Evolutionary conservation across 2,797 vertebrate species (phyloP), one percentile per base, ranked within the genome.

Genomic region (Mus caroli): DNA sequence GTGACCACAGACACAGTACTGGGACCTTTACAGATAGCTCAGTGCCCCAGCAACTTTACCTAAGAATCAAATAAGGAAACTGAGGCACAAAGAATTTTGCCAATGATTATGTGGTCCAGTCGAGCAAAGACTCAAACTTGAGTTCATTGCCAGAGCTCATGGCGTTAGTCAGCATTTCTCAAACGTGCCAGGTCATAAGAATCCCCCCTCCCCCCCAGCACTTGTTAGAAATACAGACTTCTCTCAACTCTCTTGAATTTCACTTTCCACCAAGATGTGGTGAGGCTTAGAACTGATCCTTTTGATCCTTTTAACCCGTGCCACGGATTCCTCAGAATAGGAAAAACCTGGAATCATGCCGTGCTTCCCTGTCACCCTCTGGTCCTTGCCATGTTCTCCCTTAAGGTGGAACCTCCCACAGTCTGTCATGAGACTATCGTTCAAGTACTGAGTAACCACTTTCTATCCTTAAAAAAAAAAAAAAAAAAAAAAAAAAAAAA

Each of bases 41-140:
- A 12, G 69, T 75, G 40, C 20, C 34, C 56, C 56, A 87, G 28
- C 37, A 34, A 69, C 56, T 14, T 37, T 37, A 84, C 3, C 62
- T 19, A 91, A 96, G 54, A 93, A 95, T 84, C 28, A 80, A 92
- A 95, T 76, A 34, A 95, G 54, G 24, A 95, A 94, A 94, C 19
- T 46, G 26, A 96, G 50, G 13, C 50, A 73, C 52, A 90, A 34
- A 78, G 56, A 69, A 93, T 17, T 62, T 97, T 75, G 54, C 34
- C 52, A 73, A 78, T 86, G 4, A 20, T 91, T 78, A 78, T 73
- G 91, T 46, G 11, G 46, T 43, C 73, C 43, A 52, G 52, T 79
- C 80, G 37, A 62, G 40, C 46, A 94, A 43, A 40, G 13, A 85
- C 80, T 96, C n/a, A 58, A 82, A 46, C 80, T 80, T 92, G 26